These are phyloP conservation scores for Vidua chalybeata DNA, from an alignment of 2,113 vertebrate genomes.

Conservation along the genomic window DNA sequence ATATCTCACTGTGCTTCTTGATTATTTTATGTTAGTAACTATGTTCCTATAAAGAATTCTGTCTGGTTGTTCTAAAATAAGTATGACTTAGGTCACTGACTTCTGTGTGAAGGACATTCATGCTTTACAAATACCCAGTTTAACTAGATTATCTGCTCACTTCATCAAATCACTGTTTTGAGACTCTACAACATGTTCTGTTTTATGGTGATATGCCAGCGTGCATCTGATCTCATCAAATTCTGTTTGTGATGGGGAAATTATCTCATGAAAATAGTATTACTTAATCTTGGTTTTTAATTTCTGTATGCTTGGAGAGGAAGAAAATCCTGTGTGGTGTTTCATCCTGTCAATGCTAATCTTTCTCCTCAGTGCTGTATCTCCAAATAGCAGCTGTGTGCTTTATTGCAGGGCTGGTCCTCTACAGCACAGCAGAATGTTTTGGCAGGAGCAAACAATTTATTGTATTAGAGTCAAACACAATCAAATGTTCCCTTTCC, in stretches of 20 bases:
- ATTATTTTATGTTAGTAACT: background rate
- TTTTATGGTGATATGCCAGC: conserved; percentile 21
- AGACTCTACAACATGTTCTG: conserved; percentile 38
- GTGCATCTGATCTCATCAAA: conserved; percentile 44
- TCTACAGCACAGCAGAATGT: background rate
- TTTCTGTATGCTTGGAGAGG: conserved; percentile 36
- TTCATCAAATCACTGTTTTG: conserved; percentile 43
- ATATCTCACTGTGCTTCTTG: background rate
- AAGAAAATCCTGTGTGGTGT: conserved; percentile 42
- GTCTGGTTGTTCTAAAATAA: background rate
- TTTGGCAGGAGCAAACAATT: conserved; percentile 49
- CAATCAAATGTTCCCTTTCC: conserved; percentile 42
- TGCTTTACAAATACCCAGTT: conserved; percentile 31
- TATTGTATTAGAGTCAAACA: conserved; percentile 33
- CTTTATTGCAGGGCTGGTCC: conserved; percentile 49
- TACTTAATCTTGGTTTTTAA: conserved; percentile 40
- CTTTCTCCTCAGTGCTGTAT: conserved; percentile 32
- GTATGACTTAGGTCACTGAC: background rate
- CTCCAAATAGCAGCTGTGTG: conserved; percentile 40
- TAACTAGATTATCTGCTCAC: conserved; percentile 41
- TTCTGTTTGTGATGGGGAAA: conserved; percentile 45
- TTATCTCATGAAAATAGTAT: conserved; percentile 46
- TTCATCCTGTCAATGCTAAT: conserved; percentile 39
- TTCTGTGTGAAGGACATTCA: conserved; percentile 33
- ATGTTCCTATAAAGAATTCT: background rate